These are phyloP conservation scores for Holothuria scabra DNA, from an alignment of 53 echinoderm and acorn worm genomes.

Conservation along the genomic window DNA sequence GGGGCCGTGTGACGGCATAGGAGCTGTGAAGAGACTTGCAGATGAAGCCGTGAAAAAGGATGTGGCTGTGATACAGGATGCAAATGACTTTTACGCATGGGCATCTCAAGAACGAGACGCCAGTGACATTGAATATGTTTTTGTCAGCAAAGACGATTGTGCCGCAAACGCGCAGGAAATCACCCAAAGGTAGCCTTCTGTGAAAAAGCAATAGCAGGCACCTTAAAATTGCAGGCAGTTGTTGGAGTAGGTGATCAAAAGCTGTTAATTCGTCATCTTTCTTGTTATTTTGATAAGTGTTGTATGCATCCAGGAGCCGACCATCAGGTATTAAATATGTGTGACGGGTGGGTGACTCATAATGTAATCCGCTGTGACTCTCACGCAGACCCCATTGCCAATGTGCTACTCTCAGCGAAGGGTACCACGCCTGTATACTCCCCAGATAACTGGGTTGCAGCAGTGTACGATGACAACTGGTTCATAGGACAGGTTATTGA, in stretches of 20 bases:
- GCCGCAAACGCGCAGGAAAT: background rate
- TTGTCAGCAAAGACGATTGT: slow-evolving; percentile 2
- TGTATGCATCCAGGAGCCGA: background rate
- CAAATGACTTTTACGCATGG: background rate
- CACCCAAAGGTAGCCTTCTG: background rate
- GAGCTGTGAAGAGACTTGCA: background rate
- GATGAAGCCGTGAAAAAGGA: background rate
- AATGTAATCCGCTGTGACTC: background rate
- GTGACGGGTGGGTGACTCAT: background rate
- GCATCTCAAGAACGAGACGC: background rate
- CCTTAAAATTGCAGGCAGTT: background rate
- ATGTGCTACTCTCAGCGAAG: too few species aligned
- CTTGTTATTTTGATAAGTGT: background rate
- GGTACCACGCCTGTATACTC: too few species aligned
- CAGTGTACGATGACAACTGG: too few species aligned
- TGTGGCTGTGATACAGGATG: background rate
- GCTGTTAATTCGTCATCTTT: background rate
- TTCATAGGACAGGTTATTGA: too few species aligned
- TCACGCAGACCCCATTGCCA: too few species aligned
- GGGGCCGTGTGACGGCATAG: too few species aligned
- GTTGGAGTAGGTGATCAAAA: background rate
- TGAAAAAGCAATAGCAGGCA: background rate
- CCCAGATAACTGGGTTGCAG: too few species aligned
- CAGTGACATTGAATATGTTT: too few species aligned
- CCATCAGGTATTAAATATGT: background rate